Evolutionary conservation across 1,140 invertebrate genomes (phyloP), one percentile per base, ranked within the genome.

Genomic region (Drosophila quadrilineata): DNA sequence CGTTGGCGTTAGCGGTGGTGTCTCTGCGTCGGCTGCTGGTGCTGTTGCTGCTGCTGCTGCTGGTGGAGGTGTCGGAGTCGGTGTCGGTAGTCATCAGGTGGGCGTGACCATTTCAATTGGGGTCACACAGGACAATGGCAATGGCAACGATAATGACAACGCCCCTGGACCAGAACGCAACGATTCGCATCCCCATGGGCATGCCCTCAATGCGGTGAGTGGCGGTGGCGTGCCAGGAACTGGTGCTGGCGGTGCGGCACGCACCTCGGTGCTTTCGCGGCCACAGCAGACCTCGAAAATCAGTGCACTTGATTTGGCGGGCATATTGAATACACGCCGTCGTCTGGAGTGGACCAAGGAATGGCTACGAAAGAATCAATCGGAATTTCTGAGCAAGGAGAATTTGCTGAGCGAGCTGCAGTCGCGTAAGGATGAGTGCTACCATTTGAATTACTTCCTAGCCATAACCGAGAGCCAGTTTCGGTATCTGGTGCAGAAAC

Each of bases 401-500:
- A 88, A 88, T 38, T 46, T 89, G 38, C 71, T 82, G 0, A 87
- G 76, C 26, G 87, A 87, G 28, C 66, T 89, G 58, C 79, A 87
- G 64, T 87, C 88, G 36, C 82, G 86, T 28, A 88, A 76, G 46
- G 82, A 87, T n/a, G 87, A 89, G 45, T 86, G 77, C 64, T 89
- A 89, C 41, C 82, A 88, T 65, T 71, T 89, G 60, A 89, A 89
- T 89, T 86, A 84, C 71, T 89, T 89, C 64, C 85, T 89, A 58
- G 71, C 82, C 71, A 89, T 89, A 64, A 89, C 87, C 12, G 87
- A 89, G 59, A 75, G 80, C 48, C 87, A 89, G 53, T 89, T 89
- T 59, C 79, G 87, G 17, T 79, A 82, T 54, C 56, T 89, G 35
- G 87, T 89, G 14, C 77, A 73, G 40, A 89, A 86, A 43, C 64